Evolutionary conservation across 2,797 vertebrate genomes (phyloP), one percentile per base, ranked within the genome.

Genomic region (Neostethus bicornis): DNA sequence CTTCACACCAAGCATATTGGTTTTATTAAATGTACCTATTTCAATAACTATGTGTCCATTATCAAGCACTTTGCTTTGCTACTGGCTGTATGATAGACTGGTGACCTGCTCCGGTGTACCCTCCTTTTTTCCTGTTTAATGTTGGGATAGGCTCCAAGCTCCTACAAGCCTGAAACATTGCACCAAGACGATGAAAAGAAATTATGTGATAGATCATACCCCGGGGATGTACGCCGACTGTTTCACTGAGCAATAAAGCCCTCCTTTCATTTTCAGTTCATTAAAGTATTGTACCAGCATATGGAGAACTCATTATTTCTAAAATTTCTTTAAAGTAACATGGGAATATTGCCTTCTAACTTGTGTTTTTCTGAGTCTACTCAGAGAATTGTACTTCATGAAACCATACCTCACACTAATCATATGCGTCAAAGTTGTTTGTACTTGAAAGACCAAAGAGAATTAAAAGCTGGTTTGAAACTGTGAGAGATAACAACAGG

Each of bases 261-360:
- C n/a, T 24, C 69, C 70, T 53, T 64, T 55, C 44, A 29, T 49
- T n/a, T n/a, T 23, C 59, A 71, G 54, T 76, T 79, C 58, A 80
- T 77, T 81, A 77, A 78, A 83, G 59, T n/a, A n/a, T 66, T 48
- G 74, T 50, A 50, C 58, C 69, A 66, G 55, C 67, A 66, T 70
- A 70, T 59, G 70, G 43, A 68, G 57, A 51, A 37, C 51, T 73
- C 52, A 70, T 78, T 72, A 78, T 56, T 79, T 60, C 63, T 61
- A 23, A 54, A 61, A 70, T 57, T 71, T 66, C 51, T 53, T 43
- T 34, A 67, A 51, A 53, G 77, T 65, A 60, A 79, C 53, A 52
- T 45, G 66, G 57, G 59, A 71, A 58, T 47, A 13, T 21, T 14
- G 32, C 25, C 49, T 55, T 58, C 51, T 74, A 55, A 43, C 35